Evolutionary conservation across 2,888 invertebrate genomes (phyloP).

Genomic region (Meloe dianella): DNA sequence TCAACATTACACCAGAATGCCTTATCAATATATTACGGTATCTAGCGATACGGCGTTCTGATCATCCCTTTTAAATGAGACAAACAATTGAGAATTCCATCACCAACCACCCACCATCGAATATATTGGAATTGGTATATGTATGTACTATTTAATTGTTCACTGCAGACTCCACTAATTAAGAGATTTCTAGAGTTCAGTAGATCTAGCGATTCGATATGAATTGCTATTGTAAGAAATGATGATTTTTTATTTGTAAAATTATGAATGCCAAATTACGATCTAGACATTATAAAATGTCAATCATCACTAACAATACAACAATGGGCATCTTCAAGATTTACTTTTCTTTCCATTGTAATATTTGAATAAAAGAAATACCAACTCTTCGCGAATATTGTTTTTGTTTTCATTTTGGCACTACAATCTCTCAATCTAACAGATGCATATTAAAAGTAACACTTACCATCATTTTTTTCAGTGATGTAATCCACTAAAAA

Average conservation of each 20-base stretch:
- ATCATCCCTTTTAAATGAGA: no score
- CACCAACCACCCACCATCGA: slow-evolving; percentile 7
- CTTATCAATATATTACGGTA: slow-evolving; percentile 53
- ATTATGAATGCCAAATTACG: slow-evolving; percentile 21
- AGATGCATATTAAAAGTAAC: background rate
- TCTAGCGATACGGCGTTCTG: no score
- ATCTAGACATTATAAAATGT: slow-evolving; percentile 32
- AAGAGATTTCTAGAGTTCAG: no score
- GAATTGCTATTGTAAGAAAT: background rate
- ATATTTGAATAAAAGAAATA: slow-evolving; percentile 21
- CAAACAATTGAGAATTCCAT: no score
- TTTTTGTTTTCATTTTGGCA: slow-evolving; percentile 10
- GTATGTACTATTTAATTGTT: no score
- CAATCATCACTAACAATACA: slow-evolving; percentile 37
- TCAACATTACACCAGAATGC: slow-evolving; percentile 41
- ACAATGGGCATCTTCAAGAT: slow-evolving; percentile 30
- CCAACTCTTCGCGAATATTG: slow-evolving; percentile 22
- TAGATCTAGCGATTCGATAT: background rate
- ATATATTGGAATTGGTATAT: no score
- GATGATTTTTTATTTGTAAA: slow-evolving; percentile 12
- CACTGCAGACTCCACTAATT: background rate
- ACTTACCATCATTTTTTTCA: slow-evolving; percentile 6
- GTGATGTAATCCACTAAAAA: slow-evolving; percentile 10
- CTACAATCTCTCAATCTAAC: background rate
- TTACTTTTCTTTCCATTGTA: slow-evolving; percentile 23